Evolutionary conservation across 2,113 vertebrate genomes (phyloP).

Genomic region (Apteryx mantelli): DNA sequence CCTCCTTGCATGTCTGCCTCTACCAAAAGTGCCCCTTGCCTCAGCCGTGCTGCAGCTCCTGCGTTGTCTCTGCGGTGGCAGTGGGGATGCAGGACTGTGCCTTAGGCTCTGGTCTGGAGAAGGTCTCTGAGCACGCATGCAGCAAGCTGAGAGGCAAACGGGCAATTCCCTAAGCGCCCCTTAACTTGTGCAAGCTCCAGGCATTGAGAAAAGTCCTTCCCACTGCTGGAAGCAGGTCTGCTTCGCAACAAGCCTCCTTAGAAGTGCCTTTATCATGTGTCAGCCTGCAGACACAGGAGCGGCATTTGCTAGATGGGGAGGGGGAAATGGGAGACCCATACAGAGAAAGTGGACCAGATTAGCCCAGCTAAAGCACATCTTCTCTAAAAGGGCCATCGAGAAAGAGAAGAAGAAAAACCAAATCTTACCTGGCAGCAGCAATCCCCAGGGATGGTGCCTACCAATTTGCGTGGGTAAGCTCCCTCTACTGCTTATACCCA

Average conservation of each 20-base stretch:
- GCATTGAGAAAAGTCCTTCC: neutral
- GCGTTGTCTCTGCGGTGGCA: too few species aligned
- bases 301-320: neutral
- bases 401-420: constrained; percentile 12
- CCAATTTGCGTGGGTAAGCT: neutral
- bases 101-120: neutral
- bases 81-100: neutral
- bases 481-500: neutral
- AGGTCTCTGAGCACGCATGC: neutral
- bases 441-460: neutral
- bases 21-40: too few species aligned
- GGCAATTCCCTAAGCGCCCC: neutral
- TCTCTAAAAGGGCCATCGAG: neutral
- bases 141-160: neutral
- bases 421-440: constrained; percentile 62
- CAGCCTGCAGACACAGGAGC: neutral
- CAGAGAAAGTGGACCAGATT: neutral
- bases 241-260: constrained; percentile 24
- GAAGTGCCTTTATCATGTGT: neutral
- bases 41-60: too few species aligned
- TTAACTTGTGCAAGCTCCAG: neutral
- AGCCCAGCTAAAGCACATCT: neutral
- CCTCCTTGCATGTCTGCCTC: too few species aligned
- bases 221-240: neutral
- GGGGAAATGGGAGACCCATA: neutral